Conservation (phyloP, 2,888 invertebrate species). For the Dascillus cervinus region DNA sequence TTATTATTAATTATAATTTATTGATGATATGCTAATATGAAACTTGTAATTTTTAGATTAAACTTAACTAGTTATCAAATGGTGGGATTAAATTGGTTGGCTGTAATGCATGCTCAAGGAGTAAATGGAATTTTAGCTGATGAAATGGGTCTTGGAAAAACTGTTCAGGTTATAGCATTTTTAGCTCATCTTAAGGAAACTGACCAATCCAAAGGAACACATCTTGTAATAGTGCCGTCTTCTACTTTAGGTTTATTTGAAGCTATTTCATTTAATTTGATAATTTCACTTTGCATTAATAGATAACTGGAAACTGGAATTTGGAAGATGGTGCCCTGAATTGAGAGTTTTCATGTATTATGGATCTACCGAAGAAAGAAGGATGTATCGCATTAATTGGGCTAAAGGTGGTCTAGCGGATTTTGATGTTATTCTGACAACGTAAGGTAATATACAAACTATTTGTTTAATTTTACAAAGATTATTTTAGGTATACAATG, state of each 20-base stretch:
- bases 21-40: not conserved
- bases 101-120: conserved; percentile 78
- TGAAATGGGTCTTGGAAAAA: conserved; percentile 96
- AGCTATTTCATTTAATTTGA: not conserved
- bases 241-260: conserved; percentile 71
- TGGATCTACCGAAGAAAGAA: conserved; percentile 78
- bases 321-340: conserved; percentile 70
- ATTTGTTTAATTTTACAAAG: conserved; percentile 1
- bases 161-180: conserved; percentile 89
- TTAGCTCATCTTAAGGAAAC: conserved; percentile 81
- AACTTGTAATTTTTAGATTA: conserved; percentile 45
- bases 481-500: conserved; percentile 54
- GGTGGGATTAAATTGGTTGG: conserved; percentile 88
- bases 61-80: conserved; percentile 80
- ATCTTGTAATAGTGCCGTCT: conserved; percentile 92
- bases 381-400: conserved; percentile 60
- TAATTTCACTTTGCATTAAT: too few relatives aligned
- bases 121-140: conserved; percentile 94
- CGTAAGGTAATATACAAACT: conserved; percentile 48
- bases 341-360: conserved; percentile 81
- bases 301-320: conserved; percentile 82
- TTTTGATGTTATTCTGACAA: conserved; percentile 80
- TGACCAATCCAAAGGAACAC: conserved; percentile 59
- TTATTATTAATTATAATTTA: not conserved
- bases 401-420: conserved; percentile 63